Evolutionary conservation across 2,113 vertebrate genomes (phyloP).

Genomic region (Sigmodon hispidus): DNA sequence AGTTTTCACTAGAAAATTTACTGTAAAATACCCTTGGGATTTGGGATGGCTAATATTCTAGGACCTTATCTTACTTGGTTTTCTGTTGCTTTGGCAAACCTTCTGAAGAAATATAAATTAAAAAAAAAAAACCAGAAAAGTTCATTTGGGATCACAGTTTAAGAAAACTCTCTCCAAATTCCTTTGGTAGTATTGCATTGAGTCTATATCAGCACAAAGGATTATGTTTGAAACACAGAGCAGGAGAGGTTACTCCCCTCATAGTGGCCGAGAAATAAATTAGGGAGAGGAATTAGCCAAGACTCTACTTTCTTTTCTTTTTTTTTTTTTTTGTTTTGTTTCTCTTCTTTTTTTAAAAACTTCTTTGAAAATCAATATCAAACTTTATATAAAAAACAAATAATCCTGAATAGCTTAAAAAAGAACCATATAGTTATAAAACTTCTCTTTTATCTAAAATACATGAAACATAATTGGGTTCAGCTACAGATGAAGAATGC

Average conservation of each 20-base stretch:
- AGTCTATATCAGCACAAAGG: no score
- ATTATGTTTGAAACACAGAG: background rate
- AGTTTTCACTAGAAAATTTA: background rate
- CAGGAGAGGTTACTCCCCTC: background rate
- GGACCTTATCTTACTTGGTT: background rate
- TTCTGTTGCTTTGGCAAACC: background rate
- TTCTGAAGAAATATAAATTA: background rate
- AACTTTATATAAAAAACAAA: no score
- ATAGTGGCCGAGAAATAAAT: background rate
- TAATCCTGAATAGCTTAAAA: no score
- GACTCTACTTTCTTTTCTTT: no score
- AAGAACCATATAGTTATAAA: no score
- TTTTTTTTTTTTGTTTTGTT: no score
- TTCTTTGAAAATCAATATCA: no score
- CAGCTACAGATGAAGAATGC: no score
- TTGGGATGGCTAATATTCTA: background rate
- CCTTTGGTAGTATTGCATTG: background rate
- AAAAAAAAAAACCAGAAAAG: background rate
- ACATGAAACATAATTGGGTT: no score
- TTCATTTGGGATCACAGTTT: background rate
- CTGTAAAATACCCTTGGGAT: background rate
- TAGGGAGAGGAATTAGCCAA: background rate
- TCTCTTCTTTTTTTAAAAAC: no score
- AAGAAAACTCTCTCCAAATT: background rate
- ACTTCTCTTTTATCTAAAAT: no score